Percentiles rank a stretch among this genome's conserved stretches.
Conservation (phyloP, 2,888 invertebrate genomes). For the Tipula lateralis region DNA sequence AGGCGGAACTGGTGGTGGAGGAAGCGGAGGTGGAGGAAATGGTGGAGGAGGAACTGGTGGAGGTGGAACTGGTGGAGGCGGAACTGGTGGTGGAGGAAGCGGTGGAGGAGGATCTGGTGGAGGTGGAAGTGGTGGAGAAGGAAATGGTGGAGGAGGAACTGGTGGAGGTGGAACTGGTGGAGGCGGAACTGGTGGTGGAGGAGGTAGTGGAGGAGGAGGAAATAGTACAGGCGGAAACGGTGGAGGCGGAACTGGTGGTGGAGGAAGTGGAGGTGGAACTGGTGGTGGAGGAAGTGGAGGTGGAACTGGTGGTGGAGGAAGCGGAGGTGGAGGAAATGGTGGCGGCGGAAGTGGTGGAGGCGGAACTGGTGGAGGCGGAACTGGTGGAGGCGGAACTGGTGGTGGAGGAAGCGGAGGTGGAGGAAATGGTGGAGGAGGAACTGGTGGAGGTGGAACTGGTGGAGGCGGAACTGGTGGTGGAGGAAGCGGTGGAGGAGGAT, state of each 20-base stretch:
- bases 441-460: neutral
- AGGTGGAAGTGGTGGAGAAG: conserved; percentile 25
- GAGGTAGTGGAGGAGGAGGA: conserved; percentile 29
- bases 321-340: conserved; percentile 37
- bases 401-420: conserved; percentile 34
- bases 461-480: too few species aligned
- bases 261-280: conserved; percentile 36
- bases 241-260: conserved; percentile 34
- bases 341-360: conserved; percentile 38
- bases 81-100: conserved; percentile 28
- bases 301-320: conserved; percentile 38
- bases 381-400: neutral
- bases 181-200: conserved; percentile 28
- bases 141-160: conserved; percentile 28
- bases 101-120: conserved; percentile 27
- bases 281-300: conserved; percentile 36
- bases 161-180: too few species aligned
- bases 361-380: conserved; percentile 26
- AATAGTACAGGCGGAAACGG: conserved; percentile 32
- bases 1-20: conserved; percentile 24
- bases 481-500: neutral
- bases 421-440: neutral
- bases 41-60: neutral
- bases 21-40: conserved; percentile 28
- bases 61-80: too few species aligned